Conservation (phyloP, 2,113 vertebrate species). For the Neogale vison region DNA sequence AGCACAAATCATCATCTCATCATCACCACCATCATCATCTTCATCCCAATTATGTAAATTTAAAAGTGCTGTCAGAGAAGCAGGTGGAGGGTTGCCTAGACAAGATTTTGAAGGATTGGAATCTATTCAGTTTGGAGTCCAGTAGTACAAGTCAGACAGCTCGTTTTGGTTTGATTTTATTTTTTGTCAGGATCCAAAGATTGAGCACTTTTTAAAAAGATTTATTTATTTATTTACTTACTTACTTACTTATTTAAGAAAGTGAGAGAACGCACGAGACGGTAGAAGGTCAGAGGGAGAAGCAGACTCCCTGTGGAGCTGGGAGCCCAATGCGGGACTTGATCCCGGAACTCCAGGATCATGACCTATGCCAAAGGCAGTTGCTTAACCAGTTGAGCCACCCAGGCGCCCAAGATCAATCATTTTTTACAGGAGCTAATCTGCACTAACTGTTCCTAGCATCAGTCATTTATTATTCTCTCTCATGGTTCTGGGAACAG, state of each 20-base stretch:
- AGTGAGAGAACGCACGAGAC: no score
- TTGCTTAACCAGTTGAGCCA: no score
- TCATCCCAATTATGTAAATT: neutral
- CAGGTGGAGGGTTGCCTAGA: neutral
- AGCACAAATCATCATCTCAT: neutral
- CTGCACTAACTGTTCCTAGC: neutral
- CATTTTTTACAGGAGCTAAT: constrained; percentile 28
- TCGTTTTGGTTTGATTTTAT: neutral
- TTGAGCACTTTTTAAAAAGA: no score
- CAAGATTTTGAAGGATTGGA: neutral
- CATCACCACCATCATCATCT: neutral
- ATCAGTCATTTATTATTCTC: neutral
- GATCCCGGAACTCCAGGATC: no score
- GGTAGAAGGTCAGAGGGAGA: no score
- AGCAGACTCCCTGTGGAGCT: no score
- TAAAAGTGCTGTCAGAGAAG: neutral
- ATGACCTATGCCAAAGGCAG: no score
- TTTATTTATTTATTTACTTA: no score
- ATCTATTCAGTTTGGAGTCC: neutral
- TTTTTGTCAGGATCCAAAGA: neutral
- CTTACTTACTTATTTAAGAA: no score
- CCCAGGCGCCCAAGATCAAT: neutral
- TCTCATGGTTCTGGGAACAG: neutral
- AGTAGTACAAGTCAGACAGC: neutral
- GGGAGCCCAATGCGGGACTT: no score